phyloP scores from a whole-genome alignment of 2,888 invertebrate genomes.

The Limenitis camilla region DNA sequence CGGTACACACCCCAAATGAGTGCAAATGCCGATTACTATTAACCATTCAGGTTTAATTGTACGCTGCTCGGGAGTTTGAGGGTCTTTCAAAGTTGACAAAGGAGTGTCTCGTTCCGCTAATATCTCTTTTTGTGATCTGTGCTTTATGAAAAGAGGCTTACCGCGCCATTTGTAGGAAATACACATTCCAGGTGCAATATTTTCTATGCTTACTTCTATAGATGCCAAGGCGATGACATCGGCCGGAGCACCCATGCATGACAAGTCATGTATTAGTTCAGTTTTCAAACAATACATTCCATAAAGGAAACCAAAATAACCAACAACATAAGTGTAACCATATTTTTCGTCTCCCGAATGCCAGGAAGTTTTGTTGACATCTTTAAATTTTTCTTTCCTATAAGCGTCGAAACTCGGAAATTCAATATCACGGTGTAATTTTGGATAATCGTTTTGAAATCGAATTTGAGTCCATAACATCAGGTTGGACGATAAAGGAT shows the following conservation, averaged over 20 bases:
- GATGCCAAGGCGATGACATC: conserved; percentile 85
- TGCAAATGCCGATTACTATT: conserved; percentile 85
- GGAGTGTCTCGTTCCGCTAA: conserved; percentile 75
- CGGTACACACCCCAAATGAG: conserved; percentile 89
- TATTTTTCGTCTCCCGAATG: conserved; percentile 47
- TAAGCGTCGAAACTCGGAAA: conserved; percentile 54
- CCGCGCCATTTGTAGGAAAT: conserved; percentile 85
- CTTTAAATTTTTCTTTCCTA: conserved; percentile 48
- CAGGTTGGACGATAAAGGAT: conserved; percentile 2
- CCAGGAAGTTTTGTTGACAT: conserved; percentile 49
- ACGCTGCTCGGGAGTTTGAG: conserved; percentile 79
- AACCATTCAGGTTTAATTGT: conserved; percentile 82
- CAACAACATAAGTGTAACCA: conserved; percentile 67
- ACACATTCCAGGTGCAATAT: conserved; percentile 79
- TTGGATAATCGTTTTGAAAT: conserved; percentile 42
- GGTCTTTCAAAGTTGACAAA: conserved; percentile 78
- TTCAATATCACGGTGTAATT: conserved; percentile 53
- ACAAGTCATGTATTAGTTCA: conserved; percentile 70
- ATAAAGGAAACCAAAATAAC: conserved; percentile 70
- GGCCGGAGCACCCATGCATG: conserved; percentile 78
- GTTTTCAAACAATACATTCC: conserved; percentile 78
- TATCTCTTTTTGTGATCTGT: conserved; percentile 80
- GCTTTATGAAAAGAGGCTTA: conserved; percentile 86
- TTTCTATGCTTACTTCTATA: conserved; percentile 81
- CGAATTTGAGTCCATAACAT: conserved; percentile 52